Conservation (phyloP, 2,888 invertebrate genomes). For the Cistogaster globosa region DNA sequence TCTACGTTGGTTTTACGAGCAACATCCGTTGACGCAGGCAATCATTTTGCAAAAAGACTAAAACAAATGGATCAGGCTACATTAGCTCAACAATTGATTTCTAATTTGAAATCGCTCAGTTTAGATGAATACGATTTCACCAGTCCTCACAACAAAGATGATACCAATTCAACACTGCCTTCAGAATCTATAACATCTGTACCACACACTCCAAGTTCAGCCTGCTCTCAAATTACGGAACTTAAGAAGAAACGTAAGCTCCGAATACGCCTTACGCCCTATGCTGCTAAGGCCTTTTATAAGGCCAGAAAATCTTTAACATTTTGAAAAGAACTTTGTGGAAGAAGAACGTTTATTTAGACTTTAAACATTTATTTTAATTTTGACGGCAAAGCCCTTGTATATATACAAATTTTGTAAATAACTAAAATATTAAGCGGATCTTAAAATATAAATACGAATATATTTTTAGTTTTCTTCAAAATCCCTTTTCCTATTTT, state of each 20-base stretch:
- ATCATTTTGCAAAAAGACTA: background rate
- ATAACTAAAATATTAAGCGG: background rate
- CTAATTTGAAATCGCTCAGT: constrained; percentile 4
- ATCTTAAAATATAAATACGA: background rate
- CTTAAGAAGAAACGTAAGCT: constrained; percentile 35
- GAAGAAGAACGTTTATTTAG: background rate
- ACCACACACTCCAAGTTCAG: background rate
- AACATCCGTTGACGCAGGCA: background rate
- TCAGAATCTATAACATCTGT: background rate
- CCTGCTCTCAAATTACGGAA: background rate
- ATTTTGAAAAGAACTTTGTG: background rate
- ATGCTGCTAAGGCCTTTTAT: constrained; percentile 6
- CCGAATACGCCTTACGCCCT: background rate
- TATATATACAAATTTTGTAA: background rate
- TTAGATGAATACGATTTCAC: background rate
- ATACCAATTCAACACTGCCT: background rate
- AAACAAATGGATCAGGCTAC: background rate
- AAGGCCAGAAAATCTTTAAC: constrained; percentile 49
- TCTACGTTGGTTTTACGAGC: background rate
- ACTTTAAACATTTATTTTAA: background rate
- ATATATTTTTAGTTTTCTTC: background rate
- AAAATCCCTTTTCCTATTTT: background rate
- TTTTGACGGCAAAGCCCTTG: background rate
- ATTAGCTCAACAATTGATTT: constrained; percentile 27
- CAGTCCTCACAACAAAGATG: background rate